Base-by-base conservation (phyloP, 1,140 invertebrate species). In the Neodiprion lecontei region DNA sequence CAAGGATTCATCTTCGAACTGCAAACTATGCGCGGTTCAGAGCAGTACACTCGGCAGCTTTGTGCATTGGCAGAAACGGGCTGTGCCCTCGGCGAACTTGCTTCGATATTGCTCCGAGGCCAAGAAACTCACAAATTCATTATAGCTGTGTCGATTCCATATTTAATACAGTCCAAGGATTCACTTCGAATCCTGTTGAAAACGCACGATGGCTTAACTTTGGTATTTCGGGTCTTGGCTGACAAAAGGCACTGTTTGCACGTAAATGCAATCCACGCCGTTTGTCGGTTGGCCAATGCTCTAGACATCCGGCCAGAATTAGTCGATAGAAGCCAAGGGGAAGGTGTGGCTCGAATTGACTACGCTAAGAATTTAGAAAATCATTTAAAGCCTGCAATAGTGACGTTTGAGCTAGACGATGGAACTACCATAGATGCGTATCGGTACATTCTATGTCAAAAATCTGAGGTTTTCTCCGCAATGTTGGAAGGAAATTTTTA, bases 401-500 rank as follows among this genome's bases (percentile, higher is more conserved):
- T 94, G 0, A 91, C 87, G 1, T 93, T 94, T 71, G 84, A 90
- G 66, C 77, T 94, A 17, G 93, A 94, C 71, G 92, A 94, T 77
- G 90, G 89, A 2, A 90, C 89, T 7, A 90, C 87, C 7, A 87
- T 94, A 0, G 86, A 88, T 40, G 90, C 92, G 0, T 92, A 92
- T 77, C 89, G 90, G 72, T 80, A 89, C n/a, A 90, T 90, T 48
- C 79, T 94, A 7, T 92, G 90, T 75, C 86, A 91, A 74, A 89
- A 91, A 76, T 93, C 92, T 0, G 91, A 92, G 72, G 91, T 90
- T 50, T 94, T 94, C 76, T 90, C 88, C 14, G 91, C 91, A 0
- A 91, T 94, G 90, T 85, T 94, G 1, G 89, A 90, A 75, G 93
- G 93, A 1, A 86, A 88, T 28, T 94, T 94, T 80, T 91, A 89